phyloP scores from a whole-genome alignment of 1,140 invertebrate genomes.

The Andrena cerasifolii region DNA sequence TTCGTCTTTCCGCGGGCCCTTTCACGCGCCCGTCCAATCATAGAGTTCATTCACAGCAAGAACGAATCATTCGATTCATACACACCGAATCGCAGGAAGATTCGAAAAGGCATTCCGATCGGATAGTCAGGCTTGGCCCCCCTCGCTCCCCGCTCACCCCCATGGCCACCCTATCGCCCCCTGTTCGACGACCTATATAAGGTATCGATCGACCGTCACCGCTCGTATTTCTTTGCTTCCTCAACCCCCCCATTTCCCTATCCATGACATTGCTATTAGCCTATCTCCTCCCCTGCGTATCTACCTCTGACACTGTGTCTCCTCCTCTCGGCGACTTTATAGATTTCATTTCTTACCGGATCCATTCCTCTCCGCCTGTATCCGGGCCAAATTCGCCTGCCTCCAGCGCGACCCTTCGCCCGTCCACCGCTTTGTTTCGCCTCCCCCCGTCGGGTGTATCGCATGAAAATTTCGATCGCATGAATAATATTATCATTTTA shows the following conservation, averaged over 20 bases:
- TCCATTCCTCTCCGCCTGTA: not conserved
- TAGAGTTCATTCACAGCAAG: not conserved
- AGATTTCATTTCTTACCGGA: conserved; percentile 44
- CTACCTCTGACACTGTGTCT: conserved; percentile 18
- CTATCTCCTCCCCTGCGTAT: conserved; percentile 23
- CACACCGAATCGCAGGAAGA: conserved; percentile 21
- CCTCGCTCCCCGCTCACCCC: not conserved
- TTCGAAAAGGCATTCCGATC: conserved; percentile 29
- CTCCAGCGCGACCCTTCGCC: too few relatives aligned
- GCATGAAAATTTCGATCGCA: conserved; percentile 33
- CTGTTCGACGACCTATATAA: conserved; percentile 36
- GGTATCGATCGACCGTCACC: conserved; percentile 45
- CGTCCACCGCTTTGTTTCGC: not conserved
- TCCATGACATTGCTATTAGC: conserved; percentile 43
- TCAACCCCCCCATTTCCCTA: conserved; percentile 33
- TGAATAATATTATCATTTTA: conserved; percentile 26
- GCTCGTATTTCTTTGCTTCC: conserved; percentile 48
- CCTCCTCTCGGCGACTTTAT: conserved; percentile 19
- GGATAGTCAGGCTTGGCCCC: not conserved
- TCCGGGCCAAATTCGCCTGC: conserved; percentile 15
- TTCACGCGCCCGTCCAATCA: not conserved
- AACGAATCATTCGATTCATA: conserved; percentile 20
- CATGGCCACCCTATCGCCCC: not conserved
- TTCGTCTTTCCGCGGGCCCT: not conserved
- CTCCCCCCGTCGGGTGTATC: not conserved